Evolutionary conservation across 2,797 vertebrate genomes (phyloP).

Genomic region (Lophius americanus): DNA sequence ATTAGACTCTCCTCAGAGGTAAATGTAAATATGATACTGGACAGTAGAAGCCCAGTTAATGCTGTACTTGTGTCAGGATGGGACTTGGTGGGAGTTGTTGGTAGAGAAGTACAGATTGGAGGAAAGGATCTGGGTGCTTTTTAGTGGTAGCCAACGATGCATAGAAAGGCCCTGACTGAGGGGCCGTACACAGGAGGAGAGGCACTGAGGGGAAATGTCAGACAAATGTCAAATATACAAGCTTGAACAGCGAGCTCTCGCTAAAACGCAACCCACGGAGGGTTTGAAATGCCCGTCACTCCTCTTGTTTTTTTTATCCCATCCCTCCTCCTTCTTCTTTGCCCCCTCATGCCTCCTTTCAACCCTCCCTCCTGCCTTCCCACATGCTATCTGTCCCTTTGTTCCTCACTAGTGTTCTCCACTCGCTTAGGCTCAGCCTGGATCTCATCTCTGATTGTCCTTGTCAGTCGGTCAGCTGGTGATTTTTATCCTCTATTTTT

Average conservation of each 20-base stretch:
- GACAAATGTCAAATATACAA: conserved; percentile 85
- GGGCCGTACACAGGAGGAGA: conserved; percentile 45
- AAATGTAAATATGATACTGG: conserved; percentile 21
- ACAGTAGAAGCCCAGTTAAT: conserved; percentile 44
- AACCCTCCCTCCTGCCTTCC: conserved; percentile 22
- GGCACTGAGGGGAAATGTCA: conserved; percentile 79
- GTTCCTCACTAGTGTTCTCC: conserved; percentile 23
- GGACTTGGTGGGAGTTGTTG: conserved; percentile 53
- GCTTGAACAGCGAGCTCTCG: conserved; percentile 58
- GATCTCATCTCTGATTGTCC: conserved; percentile 52
- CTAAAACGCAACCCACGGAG: conserved; percentile 39
- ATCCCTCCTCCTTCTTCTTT: background rate
- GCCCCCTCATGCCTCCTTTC: conserved; percentile 21
- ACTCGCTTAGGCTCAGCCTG: conserved; percentile 35
- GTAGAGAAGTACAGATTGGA: conserved; percentile 48
- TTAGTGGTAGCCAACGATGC: conserved; percentile 59
- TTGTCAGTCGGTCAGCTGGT: conserved; percentile 65
- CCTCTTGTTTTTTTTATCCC: conserved; percentile 31
- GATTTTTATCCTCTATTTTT: conserved; percentile 60
- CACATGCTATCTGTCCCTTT: conserved; percentile 33
- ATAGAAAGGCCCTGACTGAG: conserved; percentile 55
- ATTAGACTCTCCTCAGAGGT: conserved; percentile 10
- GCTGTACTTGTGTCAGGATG: conserved; percentile 32
- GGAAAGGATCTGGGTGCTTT: conserved; percentile 51
- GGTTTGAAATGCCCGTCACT: conserved; percentile 37